Percentiles rank a stretch among this genome's conserved stretches.
Conservation (phyloP, 2,888 invertebrate species). For the Ophion obscuratus region DNA sequence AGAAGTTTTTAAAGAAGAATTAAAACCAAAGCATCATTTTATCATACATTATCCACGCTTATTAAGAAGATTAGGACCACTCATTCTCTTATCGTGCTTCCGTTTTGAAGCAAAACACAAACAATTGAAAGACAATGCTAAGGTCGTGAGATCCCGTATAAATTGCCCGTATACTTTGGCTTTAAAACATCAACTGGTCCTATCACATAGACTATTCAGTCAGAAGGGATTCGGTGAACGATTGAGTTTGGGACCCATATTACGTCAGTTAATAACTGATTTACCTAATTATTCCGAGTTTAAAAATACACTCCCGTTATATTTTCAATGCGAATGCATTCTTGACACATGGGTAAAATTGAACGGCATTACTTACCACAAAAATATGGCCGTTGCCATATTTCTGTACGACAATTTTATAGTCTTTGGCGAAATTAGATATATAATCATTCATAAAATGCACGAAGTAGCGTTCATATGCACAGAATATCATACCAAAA, state of each 20-base stretch:
- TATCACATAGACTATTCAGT: conserved; percentile 38
- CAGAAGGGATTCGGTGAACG: conserved; percentile 36
- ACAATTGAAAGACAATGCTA: conserved; percentile 52
- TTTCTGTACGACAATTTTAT: conserved; percentile 4
- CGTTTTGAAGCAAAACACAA: conserved; percentile 68
- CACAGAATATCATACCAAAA: conserved; percentile 14
- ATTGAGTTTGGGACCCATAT: conserved; percentile 14
- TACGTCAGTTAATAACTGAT: conserved; percentile 17
- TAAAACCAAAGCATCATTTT: conserved; percentile 63
- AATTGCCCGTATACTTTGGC: conserved; percentile 38
- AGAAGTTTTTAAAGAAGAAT: conserved; percentile 44
- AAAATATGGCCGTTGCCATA: conserved; percentile 9
- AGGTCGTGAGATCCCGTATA: conserved; percentile 35
- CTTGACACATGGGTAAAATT: conserved; percentile 24
- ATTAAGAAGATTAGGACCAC: conserved; percentile 46
- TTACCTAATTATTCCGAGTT: conserved; percentile 46
- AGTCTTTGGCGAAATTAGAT: conserved; percentile 20
- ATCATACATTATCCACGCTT: conserved; percentile 62
- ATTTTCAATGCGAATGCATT: conserved; percentile 1
- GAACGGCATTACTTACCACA: conserved; percentile 21
- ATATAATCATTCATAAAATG: conserved; percentile 7
- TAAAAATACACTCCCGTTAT: conserved; percentile 36
- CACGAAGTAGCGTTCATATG: conserved; percentile 27
- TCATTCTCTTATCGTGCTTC: conserved; percentile 60
- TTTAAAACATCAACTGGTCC: conserved; percentile 36